These are phyloP conservation scores for Crotalus horridus DNA, from an alignment of 2,113 vertebrate species.

Conservation along the genomic window DNA sequence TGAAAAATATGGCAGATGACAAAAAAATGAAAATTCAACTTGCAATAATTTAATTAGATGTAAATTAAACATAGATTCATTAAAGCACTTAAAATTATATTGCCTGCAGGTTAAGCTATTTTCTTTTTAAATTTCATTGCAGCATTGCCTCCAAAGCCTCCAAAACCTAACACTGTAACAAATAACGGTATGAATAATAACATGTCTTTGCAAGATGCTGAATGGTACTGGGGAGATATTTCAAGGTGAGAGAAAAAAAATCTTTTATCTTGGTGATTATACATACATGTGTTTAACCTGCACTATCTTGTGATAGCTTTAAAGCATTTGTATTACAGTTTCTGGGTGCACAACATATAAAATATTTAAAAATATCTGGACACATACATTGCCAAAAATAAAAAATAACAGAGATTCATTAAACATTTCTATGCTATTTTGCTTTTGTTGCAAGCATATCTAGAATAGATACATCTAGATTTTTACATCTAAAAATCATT, in stretches of 20 bases:
- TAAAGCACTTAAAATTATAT: conserved; percentile 20
- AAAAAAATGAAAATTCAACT: not conserved
- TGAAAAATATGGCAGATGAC: not conserved
- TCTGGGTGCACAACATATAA: conserved; percentile 48
- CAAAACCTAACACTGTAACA: conserved; percentile 84
- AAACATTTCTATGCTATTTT: conserved; percentile 38
- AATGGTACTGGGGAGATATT: conserved; percentile 99
- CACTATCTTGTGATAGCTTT: conserved; percentile 47
- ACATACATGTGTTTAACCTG: not conserved
- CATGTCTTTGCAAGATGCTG: conserved; percentile 97
- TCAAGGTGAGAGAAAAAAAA: conserved; percentile 78
- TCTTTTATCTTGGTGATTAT: not conserved
- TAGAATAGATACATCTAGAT: not conserved
- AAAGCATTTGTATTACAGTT: conserved; percentile 44
- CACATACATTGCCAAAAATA: conserved; percentile 16
- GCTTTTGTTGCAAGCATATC: conserved; percentile 13
- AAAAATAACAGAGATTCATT: conserved; percentile 39
- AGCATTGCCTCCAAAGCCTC: conserved; percentile 98
- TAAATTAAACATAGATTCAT: not conserved
- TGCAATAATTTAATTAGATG: not conserved
- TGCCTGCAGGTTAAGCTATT: conserved; percentile 29
- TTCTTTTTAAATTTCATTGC: conserved; percentile 38
- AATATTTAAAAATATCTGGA: conserved; percentile 49
- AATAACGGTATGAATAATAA: conserved; percentile 98
- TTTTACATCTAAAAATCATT: conserved; percentile 10